Base-by-base conservation (phyloP, 1,140 invertebrate genomes). In the Neotoxoptera formosana region DNA sequence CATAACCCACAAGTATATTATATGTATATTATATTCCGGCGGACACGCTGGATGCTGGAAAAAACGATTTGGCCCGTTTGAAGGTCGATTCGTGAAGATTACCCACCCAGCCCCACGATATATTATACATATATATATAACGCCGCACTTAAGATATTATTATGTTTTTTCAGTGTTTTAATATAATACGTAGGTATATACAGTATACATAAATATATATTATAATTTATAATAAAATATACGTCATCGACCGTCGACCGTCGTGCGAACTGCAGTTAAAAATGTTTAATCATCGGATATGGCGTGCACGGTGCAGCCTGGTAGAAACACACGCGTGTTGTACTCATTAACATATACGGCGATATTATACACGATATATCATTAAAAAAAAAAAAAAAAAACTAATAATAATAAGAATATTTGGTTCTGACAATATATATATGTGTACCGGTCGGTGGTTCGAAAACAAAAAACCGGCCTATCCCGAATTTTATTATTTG, bases 361-460 rank as follows among this genome's bases (percentile, higher is more conserved):
- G 60, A 76, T 76, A 76, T n/a, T 76, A 76, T 76, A 47, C 41
- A 86, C 84, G 36, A 86, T 86, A 86, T 86, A 86, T 86, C 84
- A 86, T 86, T 86, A 86, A 86, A 86, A 86, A 45, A 45, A 84
- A 41, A 76, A 36, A 84, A 83, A 41, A 41, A 1, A 41, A 41
- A 41, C n/a, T 7, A 67, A 76, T 25, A 56, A 56, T 25, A 56
- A 56, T 1, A 76, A 76, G 9, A 45, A 41, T 86, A 47, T 86
- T 47, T 14, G 45, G 45, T 47, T 86, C 84, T 47, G 84, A 17
- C 25, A 45, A 47, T 86, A 25, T 25, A 47, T 86, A 23, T 23
- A 25, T 23, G 9, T 83, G 76, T 4, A 30, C n/a, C 47, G 87
- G 47, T 88, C n/a, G 87, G 47, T 88, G 87, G 47, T 88, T 34